phyloP scores from a whole-genome alignment of 2,797 vertebrate species.

The Chelon labrosus region DNA sequence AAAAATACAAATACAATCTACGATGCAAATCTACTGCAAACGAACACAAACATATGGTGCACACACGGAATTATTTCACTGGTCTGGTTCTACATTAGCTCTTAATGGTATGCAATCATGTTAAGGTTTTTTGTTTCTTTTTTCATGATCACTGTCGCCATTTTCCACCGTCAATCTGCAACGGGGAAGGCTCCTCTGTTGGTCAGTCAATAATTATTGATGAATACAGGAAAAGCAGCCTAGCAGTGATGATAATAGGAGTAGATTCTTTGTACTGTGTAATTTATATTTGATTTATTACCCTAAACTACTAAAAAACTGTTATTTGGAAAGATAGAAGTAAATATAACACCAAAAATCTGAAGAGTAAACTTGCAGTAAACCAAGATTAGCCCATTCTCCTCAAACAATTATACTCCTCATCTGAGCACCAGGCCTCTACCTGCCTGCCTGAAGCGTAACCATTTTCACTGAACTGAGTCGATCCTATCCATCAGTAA shows the following conservation, averaged over 20 bases:
- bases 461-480: constrained; percentile 6
- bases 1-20: neutral
- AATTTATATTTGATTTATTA: no score
- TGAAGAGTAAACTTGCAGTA: neutral
- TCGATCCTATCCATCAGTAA: constrained; percentile 13
- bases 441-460: constrained; percentile 1
- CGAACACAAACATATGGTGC: neutral
- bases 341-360: no score
- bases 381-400: neutral
- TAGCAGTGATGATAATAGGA: no score
- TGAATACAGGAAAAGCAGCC: neutral
- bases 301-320: no score
- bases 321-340: no score
- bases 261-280: no score
- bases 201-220: neutral
- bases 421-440: constrained; percentile 16
- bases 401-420: neutral
- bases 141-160: neutral
- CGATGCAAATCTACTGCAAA: constrained; percentile 4
- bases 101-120: neutral
- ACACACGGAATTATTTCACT: constrained; percentile 7
- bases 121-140: neutral
- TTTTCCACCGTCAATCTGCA: neutral
- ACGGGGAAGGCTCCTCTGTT: neutral
- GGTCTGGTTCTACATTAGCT: neutral